phyloP scores from a whole-genome alignment of 2,113 vertebrate genomes.

The Nothoprocta perdicaria region DNA sequence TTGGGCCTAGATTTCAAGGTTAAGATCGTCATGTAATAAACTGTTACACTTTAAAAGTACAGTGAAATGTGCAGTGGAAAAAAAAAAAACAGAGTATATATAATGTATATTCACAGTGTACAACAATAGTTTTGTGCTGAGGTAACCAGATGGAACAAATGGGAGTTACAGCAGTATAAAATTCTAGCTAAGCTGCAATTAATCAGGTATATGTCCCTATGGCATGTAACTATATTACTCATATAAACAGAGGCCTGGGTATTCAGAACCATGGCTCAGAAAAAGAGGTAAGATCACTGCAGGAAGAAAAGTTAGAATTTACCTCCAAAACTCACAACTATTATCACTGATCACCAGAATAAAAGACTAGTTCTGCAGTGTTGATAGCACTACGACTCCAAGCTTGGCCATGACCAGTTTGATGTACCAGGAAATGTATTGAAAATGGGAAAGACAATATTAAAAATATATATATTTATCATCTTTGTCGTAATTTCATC shows the following conservation, averaged over 20 bases:
- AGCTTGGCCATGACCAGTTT: background rate
- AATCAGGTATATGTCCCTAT: slow-evolving; percentile 16
- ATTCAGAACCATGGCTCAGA: slow-evolving; percentile 11
- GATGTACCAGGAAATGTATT: background rate
- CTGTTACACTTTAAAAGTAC: background rate
- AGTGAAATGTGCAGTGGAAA: background rate
- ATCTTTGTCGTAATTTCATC: background rate
- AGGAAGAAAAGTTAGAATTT: background rate
- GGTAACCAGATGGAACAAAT: slow-evolving; percentile 57
- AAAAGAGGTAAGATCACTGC: background rate
- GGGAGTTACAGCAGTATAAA: slow-evolving; percentile 5
- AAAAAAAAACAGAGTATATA: slow-evolving; percentile 37
- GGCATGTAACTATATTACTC: background rate
- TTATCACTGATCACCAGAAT: background rate
- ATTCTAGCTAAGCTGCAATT: slow-evolving; percentile 45
- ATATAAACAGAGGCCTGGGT: background rate
- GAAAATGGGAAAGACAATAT: background rate
- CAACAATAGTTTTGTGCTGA: slow-evolving; percentile 20
- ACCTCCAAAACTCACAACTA: background rate
- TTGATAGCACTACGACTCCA: background rate
- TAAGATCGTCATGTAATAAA: background rate
- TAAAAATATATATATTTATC: background rate
- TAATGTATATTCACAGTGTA: background rate
- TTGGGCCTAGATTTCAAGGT: slow-evolving; percentile 9
- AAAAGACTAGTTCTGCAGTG: background rate